Evolutionary conservation across 2,888 invertebrate genomes (phyloP).

Genomic region (Cryptus armator): DNA sequence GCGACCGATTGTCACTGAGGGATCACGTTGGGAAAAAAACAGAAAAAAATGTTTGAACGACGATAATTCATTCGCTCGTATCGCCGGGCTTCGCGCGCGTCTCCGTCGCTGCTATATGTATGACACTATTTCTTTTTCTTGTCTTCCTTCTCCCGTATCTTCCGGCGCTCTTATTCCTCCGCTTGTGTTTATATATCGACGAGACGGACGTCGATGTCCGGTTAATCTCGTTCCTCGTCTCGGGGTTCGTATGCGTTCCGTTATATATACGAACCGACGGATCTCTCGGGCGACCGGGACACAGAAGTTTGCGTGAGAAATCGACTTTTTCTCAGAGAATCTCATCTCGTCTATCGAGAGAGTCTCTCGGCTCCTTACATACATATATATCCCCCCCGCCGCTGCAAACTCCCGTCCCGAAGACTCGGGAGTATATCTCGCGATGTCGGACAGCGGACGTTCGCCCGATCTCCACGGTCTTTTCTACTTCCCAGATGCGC

Average conservation of each 20-base stretch:
- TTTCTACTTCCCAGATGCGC: slow-evolving; percentile 41
- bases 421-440: slow-evolving; percentile 3
- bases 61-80: slow-evolving; percentile 57
- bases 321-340: slow-evolving; percentile 59
- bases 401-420: neutral
- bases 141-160: slow-evolving; percentile 28
- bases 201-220: slow-evolving; percentile 55
- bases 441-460: neutral
- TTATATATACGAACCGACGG: slow-evolving; percentile 16
- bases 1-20: slow-evolving; percentile 43
- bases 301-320: slow-evolving; percentile 69
- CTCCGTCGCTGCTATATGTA: slow-evolving; percentile 8
- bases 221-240: slow-evolving; percentile 51
- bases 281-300: neutral
- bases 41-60: slow-evolving; percentile 20
- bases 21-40: slow-evolving; percentile 15
- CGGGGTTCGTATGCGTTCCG: slow-evolving; percentile 30
- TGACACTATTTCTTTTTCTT: slow-evolving; percentile 45
- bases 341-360: slow-evolving; percentile 34
- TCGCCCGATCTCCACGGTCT: neutral
- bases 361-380: neutral
- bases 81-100: neutral
- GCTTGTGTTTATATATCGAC: slow-evolving; percentile 9
- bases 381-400: neutral
- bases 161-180: slow-evolving; percentile 30